These are phyloP conservation scores for Luscinia megarhynchos DNA, from an alignment of 2,797 vertebrate genomes.

Conservation along the genomic window DNA sequence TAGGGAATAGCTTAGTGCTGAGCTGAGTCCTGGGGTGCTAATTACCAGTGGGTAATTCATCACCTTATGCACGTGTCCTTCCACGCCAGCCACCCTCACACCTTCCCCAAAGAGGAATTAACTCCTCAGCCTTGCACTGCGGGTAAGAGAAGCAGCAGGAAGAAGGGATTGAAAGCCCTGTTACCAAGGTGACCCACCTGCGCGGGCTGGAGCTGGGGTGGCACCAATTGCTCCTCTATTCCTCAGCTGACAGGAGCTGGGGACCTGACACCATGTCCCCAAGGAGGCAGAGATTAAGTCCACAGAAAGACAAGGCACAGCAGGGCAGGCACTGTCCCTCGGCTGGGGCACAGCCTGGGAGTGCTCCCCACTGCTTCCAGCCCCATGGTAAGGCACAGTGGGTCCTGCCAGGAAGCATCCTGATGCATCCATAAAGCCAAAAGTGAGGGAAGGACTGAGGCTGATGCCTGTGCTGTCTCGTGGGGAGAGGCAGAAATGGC, in stretches of 20 bases:
- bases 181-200: conserved; percentile 66
- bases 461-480: accelerated
- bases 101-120: conserved; percentile 7
- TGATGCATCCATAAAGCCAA: background rate
- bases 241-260: background rate
- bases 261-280: background rate
- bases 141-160: conserved; percentile 10
- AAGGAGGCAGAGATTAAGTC: background rate
- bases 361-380: background rate
- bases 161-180: conserved; percentile 31
- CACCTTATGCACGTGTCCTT: background rate
- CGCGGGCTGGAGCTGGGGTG: background rate
- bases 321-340: background rate
- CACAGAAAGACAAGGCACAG: background rate
- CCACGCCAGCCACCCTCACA: background rate
- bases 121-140: background rate
- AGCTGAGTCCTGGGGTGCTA: background rate
- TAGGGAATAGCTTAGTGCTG: background rate
- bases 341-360: background rate
- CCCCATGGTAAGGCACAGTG: accelerated
- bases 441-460: background rate
- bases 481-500: background rate
- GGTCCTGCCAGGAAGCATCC: background rate
- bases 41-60: conserved; percentile 17
- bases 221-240: conserved; percentile 24